A percentile compares a stretch with the other conserved stretches of the same genome.
Conservation (phyloP, 2,113 vertebrate species). For the Phaethornis superciliosus region DNA sequence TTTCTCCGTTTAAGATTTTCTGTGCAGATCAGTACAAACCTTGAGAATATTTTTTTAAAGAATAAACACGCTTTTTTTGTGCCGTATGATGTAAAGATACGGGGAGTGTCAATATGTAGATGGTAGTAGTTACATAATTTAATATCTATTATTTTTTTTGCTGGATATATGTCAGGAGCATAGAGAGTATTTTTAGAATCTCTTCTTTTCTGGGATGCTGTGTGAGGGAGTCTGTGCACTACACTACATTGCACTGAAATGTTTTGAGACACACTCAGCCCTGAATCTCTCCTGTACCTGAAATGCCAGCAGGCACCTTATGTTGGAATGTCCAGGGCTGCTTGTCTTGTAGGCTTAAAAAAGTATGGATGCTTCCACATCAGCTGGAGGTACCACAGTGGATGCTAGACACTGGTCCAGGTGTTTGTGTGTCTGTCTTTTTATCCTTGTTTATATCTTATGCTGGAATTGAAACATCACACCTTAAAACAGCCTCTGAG, state of each 20-base stretch:
- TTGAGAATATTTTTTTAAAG: background rate
- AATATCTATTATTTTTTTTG: conserved; percentile 16
- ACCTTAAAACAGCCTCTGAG: background rate
- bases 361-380: background rate
- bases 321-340: background rate
- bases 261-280: background rate
- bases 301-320: background rate
- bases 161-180: conserved; percentile 31
- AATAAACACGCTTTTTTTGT: background rate
- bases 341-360: background rate
- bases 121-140: conserved; percentile 64
- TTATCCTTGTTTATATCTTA: background rate
- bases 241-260: background rate
- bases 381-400: background rate
- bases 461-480: background rate
- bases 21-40: background rate
- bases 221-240: background rate
- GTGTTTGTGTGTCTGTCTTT: background rate
- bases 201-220: conserved; percentile 21
- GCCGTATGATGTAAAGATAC: background rate
- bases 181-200: conserved; percentile 41
- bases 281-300: fast-evolving
- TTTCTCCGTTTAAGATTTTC: background rate
- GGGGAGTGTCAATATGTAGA: background rate
- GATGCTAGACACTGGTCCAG: background rate